These are phyloP conservation scores for Pantherophis guttatus DNA, from an alignment of 2,113 vertebrate species.

Conservation along the genomic window DNA sequence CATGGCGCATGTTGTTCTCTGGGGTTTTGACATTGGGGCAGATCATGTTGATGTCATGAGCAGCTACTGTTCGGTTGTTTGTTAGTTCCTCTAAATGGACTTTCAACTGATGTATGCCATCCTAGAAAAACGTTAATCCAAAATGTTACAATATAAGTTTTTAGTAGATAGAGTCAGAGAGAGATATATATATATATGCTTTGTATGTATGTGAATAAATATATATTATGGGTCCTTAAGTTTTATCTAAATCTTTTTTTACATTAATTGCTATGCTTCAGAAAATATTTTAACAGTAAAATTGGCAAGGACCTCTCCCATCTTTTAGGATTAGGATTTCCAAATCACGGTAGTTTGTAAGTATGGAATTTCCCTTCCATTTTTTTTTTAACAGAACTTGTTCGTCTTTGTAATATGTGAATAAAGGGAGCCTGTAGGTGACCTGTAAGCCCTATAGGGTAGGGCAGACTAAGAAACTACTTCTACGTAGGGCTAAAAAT, in stretches of 20 bases:
- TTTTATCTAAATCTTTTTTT: background rate
- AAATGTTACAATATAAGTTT: background rate
- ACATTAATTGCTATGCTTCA: background rate
- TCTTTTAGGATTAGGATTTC: background rate
- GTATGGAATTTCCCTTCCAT: background rate
- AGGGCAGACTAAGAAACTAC: background rate
- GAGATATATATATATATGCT: too few relatives aligned
- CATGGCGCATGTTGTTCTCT: fast-evolving
- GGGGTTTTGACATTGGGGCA: constrained; percentile 30
- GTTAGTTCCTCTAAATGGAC: constrained; percentile 57
- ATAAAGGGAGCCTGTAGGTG: background rate
- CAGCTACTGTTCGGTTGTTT: fast-evolving
- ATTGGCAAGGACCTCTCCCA: background rate
- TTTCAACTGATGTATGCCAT: constrained; percentile 24
- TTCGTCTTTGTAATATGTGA: background rate
- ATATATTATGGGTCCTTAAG: too few relatives aligned
- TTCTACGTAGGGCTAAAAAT: background rate
- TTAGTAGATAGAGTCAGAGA: too few relatives aligned
- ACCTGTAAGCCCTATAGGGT: background rate
- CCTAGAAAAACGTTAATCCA: constrained; percentile 18
- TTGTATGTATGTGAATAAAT: too few relatives aligned
- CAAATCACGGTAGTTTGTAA: background rate
- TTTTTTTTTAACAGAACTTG: background rate
- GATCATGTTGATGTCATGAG: constrained; percentile 50
- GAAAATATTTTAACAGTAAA: background rate